phyloP scores from a whole-genome alignment of 2,113 vertebrate species.

The Pitta sordida region DNA sequence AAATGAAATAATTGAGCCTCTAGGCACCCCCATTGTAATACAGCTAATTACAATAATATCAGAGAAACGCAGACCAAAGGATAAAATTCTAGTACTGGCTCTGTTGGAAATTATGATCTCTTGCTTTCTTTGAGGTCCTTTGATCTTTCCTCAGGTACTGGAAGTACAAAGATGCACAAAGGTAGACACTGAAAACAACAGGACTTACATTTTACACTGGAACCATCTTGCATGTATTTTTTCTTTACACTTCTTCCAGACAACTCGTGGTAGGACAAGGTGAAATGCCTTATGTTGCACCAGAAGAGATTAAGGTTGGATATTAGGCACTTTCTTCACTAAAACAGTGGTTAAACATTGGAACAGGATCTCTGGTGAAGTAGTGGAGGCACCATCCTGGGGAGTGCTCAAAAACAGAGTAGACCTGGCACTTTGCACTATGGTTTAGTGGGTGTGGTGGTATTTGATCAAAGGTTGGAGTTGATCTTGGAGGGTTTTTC shows the following conservation, averaged over 20 bases:
- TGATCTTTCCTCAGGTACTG: background rate
- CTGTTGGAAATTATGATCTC: background rate
- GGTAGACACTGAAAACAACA: background rate
- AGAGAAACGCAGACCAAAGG: constrained; percentile 13
- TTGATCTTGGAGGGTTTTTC: background rate
- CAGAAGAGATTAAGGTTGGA: background rate
- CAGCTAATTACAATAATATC: constrained; percentile 38
- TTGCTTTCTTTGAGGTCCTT: background rate
- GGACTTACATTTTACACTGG: background rate
- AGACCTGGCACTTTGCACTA: background rate
- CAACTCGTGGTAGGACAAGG: background rate
- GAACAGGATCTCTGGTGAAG: background rate
- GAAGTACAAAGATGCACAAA: background rate
- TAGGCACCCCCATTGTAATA: background rate
- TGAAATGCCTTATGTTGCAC: rapidly evolving
- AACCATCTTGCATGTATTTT: background rate
- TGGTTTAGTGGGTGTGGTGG: background rate
- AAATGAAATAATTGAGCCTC: constrained; percentile 36
- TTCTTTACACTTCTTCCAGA: background rate
- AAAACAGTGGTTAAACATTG: background rate
- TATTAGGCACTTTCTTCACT: background rate
- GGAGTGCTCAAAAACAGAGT: background rate
- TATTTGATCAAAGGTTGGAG: background rate
- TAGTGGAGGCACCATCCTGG: background rate
- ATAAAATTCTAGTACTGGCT: background rate